These are phyloP conservation scores for Calameuta filiformis DNA, from an alignment of 2,888 invertebrate species.

Conservation along the genomic window DNA sequence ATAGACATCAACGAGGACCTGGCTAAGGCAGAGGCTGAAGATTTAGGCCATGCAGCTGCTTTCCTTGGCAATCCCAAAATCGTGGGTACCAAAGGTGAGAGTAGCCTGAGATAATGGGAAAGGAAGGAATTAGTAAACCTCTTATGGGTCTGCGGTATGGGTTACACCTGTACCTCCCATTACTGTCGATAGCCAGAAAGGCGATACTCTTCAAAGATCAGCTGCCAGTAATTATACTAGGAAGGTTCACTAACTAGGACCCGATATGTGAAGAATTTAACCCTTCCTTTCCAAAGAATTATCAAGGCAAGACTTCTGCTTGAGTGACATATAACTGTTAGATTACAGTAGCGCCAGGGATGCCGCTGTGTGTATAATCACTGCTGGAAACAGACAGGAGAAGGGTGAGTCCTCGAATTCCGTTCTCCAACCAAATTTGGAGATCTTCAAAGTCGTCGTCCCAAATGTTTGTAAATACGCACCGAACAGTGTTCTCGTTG, in stretches of 20 bases:
- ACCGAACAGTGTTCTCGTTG: conserved; percentile 69
- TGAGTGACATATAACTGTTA: conserved; percentile 30
- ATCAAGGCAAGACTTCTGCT: background rate
- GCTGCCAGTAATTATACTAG: background rate
- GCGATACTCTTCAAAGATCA: background rate
- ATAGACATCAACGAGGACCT: conserved; percentile 72
- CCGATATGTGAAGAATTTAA: background rate
- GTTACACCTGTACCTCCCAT: background rate
- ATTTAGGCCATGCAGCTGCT: conserved; percentile 73
- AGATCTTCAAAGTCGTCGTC: conserved; percentile 71
- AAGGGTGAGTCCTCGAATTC: conserved; percentile 68
- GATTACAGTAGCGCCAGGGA: conserved; percentile 70
- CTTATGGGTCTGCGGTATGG: background rate
- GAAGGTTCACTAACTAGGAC: background rate
- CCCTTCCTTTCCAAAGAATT: background rate
- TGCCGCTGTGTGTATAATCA: conserved; percentile 71
- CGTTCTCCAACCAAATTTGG: conserved; percentile 70
- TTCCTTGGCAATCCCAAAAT: conserved; percentile 71
- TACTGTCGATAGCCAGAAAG: background rate
- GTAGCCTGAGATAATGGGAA: background rate
- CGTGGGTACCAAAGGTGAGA: conserved; percentile 54
- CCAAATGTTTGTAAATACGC: conserved; percentile 71
- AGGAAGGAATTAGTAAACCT: background rate
- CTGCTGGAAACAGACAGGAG: conserved; percentile 70
- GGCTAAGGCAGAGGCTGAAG: conserved; percentile 74